Evolutionary conservation across 2,888 invertebrate species (phyloP), one percentile per base, ranked within the genome.

Genomic region (Synanthedon vespiformis): DNA sequence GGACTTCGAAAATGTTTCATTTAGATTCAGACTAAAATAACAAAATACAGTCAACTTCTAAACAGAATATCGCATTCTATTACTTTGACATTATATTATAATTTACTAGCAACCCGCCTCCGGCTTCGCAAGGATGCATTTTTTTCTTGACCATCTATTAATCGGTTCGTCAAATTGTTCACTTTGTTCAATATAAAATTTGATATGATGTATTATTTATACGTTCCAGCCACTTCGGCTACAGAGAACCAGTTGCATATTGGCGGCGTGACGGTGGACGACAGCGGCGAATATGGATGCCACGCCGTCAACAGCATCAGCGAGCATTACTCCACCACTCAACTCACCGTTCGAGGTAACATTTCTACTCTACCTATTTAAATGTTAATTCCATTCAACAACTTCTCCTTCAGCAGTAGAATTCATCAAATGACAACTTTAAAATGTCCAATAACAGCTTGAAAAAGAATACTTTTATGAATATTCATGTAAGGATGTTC

Each of bases 281-380:
- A 98, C 78, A 90, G 93, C 49, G 97, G 96, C 47, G 81, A 79
- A 58, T 98, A 98, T 77, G 90, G 91, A 51, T 98, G 97, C 77
- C 92, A 92, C 70, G 97, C 95, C 2, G 80, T 88, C 59, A 97
- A 97, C 84, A 86, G 89, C 0, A 92, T 92, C 75, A 92, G 91
- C 53, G 88, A 89, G 44, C 89, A 91, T 61, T 87, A 89, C 18
- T 91, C 92, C 64, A 89, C 90, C 27, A 87, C 93, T 47, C 87
- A 89, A 54, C 90, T 97, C 61, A 88, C 75, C 55, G 92, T 97
- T 44, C 91, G 93, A 89, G 95, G 96, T 96, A 83, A 85, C 34
- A 34, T 34, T 34, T 34, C 8, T 10, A 34, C 6, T 34, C 34
- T 10, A n/a, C n/a, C n/a, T n/a, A 8, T 34, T 34, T 34, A 8